Percentiles rank a stretch among this genome's conserved stretches.
phyloP scores from a whole-genome alignment of 2,888 invertebrate genomes.

The Microctonus hyperodae region DNA sequence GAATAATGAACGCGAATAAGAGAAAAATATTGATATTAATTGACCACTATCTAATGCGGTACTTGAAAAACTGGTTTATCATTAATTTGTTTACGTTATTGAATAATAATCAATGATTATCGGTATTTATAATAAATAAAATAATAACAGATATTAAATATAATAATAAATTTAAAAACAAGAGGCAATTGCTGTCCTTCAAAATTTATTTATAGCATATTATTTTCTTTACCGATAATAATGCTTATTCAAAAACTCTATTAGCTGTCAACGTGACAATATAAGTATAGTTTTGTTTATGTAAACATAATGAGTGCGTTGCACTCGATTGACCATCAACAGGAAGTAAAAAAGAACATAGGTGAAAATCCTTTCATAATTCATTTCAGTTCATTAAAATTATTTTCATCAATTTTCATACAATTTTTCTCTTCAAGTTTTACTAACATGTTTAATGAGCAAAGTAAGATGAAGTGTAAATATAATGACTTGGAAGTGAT shows the following conservation, averaged over 20 bases:
- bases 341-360: background rate
- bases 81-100: background rate
- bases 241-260: too few species aligned
- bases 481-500: background rate
- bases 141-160: background rate
- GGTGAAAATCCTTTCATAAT: background rate
- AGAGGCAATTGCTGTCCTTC: background rate
- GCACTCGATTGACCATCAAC: background rate
- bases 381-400: background rate
- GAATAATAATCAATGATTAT: background rate
- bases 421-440: background rate
- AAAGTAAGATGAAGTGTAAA: background rate
- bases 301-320: background rate
- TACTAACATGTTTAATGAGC: background rate
- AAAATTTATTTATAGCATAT: background rate
- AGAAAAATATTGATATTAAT: conserved; percentile 5
- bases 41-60: background rate
- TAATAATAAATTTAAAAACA: background rate
- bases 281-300: too few species aligned
- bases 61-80: background rate
- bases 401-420: conserved; percentile 1
- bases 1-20: background rate
- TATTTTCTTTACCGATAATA: background rate
- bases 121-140: background rate
- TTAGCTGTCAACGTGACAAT: too few species aligned